Percentiles rank a stretch among this genome's conserved stretches.
phyloP scores from a whole-genome alignment of 2,888 invertebrate species.

The Ypsolopha scabrella region DNA sequence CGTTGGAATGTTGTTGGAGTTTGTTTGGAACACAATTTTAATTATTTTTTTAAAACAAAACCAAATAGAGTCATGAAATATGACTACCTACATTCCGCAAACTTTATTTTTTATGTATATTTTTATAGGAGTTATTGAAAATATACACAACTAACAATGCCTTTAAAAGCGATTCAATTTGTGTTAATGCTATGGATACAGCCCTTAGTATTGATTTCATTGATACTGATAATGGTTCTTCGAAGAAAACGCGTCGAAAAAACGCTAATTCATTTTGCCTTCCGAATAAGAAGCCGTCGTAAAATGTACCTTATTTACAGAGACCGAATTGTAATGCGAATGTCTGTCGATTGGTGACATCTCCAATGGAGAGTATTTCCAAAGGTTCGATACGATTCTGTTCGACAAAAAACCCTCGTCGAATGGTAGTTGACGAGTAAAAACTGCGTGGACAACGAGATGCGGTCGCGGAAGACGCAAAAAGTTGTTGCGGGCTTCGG shows the following conservation, averaged over 20 bases:
- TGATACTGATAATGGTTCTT: no score
- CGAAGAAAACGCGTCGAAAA: background rate
- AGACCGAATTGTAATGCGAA: background rate
- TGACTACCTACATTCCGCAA: no score
- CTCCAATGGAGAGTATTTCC: background rate
- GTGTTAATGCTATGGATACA: no score
- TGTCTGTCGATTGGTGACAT: background rate
- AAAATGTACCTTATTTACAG: conserved; percentile 1
- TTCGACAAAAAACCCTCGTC: conserved; percentile 6
- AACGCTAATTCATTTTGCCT: background rate
- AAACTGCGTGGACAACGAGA: conserved; percentile 7
- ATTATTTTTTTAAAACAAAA: no score
- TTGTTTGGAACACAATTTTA: background rate
- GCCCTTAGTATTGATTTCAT: no score
- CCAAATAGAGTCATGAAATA: no score
- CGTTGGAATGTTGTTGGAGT: background rate
- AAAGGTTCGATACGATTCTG: background rate
- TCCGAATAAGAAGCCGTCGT: no score
- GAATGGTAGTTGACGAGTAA: conserved; percentile 1
- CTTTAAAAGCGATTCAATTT: no score
- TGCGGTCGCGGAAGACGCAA: conserved; percentile 7
- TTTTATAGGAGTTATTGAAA: no score
- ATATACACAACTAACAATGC: no score
- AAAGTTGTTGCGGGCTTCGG: conserved; percentile 11
- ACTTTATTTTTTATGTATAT: no score